phyloP scores from a whole-genome alignment of 53 echinoderm and acorn worm genomes.

The Crossaster papposus region DNA sequence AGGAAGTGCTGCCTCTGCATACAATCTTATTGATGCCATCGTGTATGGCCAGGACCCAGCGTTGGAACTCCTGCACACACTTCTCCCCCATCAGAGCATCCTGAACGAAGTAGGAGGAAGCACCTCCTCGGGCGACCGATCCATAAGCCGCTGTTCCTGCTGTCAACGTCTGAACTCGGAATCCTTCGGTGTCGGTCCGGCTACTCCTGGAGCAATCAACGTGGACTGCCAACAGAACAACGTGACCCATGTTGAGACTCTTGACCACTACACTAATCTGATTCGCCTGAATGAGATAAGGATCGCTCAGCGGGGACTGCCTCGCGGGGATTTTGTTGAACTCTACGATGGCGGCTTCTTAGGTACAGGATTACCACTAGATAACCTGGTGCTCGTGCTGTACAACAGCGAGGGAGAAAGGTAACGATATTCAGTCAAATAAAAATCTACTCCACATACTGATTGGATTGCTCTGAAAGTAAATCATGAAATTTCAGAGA shows the following conservation, averaged over 20 bases:
- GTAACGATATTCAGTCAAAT: neutral
- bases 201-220: constrained; percentile 76
- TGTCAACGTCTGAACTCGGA: constrained; percentile 58
- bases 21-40: constrained; percentile 78
- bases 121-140: constrained; percentile 45
- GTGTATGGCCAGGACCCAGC: constrained; percentile 71
- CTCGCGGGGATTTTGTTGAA: constrained; percentile 71
- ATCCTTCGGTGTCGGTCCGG: constrained; percentile 75
- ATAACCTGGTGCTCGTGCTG: constrained; percentile 69
- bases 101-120: constrained; percentile 49
- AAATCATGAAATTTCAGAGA: no score
- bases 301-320: constrained; percentile 25
- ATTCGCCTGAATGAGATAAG: constrained; percentile 86
- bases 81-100: constrained; percentile 60
- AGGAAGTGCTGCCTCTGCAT: constrained; percentile 43
- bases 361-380: constrained; percentile 55
- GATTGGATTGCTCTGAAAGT: no score
- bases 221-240: constrained; percentile 67
- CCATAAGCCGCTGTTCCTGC: constrained; percentile 86
- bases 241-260: constrained; percentile 77
- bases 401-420: constrained; percentile 60
- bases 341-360: constrained; percentile 69
- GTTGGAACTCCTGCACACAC: constrained; percentile 51
- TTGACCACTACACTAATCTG: constrained; percentile 63
- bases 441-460: neutral